Percentiles rank a stretch among this genome's conserved stretches.
Evolutionary conservation across 2,113 vertebrate genomes (phyloP).

Genomic region (Oxyruncus cristatus): DNA sequence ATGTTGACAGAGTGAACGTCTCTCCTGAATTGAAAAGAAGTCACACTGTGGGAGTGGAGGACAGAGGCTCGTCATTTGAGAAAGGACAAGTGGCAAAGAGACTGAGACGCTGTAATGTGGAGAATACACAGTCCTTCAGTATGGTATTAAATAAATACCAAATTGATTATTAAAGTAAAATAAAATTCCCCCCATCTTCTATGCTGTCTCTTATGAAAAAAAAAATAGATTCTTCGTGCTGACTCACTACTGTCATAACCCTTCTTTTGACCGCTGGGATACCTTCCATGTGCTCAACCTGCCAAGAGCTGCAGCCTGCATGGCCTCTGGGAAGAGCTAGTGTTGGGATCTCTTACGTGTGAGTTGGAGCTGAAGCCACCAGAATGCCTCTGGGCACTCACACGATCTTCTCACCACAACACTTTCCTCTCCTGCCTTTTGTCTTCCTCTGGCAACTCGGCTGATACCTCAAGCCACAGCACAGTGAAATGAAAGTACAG

Average conservation of each 20-base stretch:
- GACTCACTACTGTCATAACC: neutral
- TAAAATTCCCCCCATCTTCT: neutral
- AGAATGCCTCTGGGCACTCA: neutral
- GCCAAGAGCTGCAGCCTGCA: neutral
- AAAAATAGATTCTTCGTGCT: neutral
- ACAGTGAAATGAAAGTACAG: neutral
- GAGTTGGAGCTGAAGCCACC: neutral
- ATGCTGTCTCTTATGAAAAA: neutral
- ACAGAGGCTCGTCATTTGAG: neutral
- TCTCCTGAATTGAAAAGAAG: neutral
- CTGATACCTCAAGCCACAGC: neutral
- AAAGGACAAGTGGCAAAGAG: neutral
- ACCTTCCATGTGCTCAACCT: neutral
- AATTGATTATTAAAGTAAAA: neutral
- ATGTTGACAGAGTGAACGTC: neutral
- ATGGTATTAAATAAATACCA: neutral
- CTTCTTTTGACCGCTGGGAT: neutral
- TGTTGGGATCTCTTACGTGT: neutral
- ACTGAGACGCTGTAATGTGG: neutral
- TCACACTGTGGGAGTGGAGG: neutral
- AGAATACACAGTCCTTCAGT: neutral
- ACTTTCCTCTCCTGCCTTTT: neutral
- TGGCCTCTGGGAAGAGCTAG: fast-evolving
- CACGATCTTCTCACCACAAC: neutral
- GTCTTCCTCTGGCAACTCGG: neutral